A percentile compares a stretch with the other conserved stretches of the same genome.
Conservation (phyloP, 2,888 invertebrate genomes). For the Andrena praecox region DNA sequence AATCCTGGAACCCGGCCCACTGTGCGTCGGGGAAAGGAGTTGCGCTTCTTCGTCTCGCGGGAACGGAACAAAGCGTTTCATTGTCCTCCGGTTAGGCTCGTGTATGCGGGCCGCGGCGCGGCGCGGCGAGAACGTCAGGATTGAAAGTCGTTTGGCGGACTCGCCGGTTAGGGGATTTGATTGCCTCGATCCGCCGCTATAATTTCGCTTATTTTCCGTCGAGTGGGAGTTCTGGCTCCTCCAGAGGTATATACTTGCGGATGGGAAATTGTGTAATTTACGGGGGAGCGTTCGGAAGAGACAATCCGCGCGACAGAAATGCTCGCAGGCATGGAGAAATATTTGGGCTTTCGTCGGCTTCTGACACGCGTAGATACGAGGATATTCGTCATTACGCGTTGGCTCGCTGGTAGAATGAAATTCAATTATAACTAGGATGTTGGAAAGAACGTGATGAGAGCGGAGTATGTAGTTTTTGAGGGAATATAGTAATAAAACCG, state of each 20-base stretch:
- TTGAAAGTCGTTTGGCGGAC: slow-evolving; percentile 27
- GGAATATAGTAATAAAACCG: no score
- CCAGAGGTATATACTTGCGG: neutral
- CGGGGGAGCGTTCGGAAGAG: neutral
- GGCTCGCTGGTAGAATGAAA: neutral
- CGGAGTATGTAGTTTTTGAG: no score
- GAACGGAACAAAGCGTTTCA: slow-evolving; percentile 61
- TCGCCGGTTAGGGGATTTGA: slow-evolving; percentile 33
- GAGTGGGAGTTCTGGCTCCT: neutral
- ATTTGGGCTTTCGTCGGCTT: neutral
- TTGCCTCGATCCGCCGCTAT: slow-evolving; percentile 13
- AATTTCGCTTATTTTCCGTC: slow-evolving; percentile 19
- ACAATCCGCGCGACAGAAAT: neutral
- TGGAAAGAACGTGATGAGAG: no score
- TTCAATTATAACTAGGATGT: no score
- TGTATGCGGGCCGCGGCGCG: slow-evolving; percentile 11
- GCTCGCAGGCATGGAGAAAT: neutral
- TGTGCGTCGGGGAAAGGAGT: slow-evolving; percentile 18
- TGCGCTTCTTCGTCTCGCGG: slow-evolving; percentile 34
- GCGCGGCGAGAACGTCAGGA: neutral
- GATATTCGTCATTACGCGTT: neutral
- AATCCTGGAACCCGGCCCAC: no score
- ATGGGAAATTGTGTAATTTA: slow-evolving; percentile 24
- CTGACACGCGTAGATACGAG: no score
- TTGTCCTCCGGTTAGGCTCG: slow-evolving; percentile 53